Conservation (phyloP, 2,113 vertebrate genomes). For the Pristiophorus japonicus region DNA sequence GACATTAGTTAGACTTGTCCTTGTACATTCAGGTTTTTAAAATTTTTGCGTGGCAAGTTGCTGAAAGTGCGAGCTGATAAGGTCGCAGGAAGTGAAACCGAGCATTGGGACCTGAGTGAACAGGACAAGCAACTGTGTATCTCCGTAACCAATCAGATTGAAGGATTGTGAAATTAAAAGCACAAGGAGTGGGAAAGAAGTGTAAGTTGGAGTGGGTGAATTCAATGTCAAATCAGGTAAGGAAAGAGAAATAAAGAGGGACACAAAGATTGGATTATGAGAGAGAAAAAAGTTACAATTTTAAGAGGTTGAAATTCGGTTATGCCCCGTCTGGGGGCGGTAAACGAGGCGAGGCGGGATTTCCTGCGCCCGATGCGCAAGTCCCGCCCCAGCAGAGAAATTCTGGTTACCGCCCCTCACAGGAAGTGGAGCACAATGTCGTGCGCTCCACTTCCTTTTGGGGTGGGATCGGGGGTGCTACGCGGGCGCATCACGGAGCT, state of each 20-base stretch:
- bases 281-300: not conserved
- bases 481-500: too few relatives aligned
- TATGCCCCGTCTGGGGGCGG: too few relatives aligned
- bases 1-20: not conserved
- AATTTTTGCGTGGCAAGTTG: not conserved
- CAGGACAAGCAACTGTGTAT: not conserved
- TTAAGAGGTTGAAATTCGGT: too few relatives aligned
- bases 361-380: too few relatives aligned
- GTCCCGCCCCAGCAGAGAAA: too few relatives aligned
- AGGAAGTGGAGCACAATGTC: too few relatives aligned
- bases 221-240: not conserved
- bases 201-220: not conserved
- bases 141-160: not conserved
- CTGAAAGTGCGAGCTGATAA: not conserved
- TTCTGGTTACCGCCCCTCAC: too few relatives aligned
- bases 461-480: too few relatives aligned
- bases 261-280: not conserved
- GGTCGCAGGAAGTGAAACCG: too few relatives aligned
- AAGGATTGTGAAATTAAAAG: not conserved
- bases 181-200: not conserved
- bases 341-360: too few relatives aligned
- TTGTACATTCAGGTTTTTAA: not conserved
- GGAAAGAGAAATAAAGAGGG: not conserved
- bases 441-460: too few relatives aligned
- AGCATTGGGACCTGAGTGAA: not conserved